Conservation (phyloP, 2,113 vertebrate species). For the Bostrychus sinensis region DNA sequence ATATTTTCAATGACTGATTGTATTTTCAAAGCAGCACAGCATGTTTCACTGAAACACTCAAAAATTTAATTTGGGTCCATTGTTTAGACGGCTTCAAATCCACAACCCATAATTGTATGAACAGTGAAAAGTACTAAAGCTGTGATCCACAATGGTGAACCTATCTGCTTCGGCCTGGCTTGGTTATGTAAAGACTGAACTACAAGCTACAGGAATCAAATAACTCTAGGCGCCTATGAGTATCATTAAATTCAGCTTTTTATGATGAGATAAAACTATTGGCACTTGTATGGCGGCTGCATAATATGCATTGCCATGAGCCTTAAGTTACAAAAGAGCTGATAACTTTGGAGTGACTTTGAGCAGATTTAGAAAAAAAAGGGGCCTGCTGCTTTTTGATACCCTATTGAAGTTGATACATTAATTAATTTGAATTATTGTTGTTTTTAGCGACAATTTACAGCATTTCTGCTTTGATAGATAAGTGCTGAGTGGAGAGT, state of each 20-base stretch:
- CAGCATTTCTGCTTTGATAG: constrained; percentile 58
- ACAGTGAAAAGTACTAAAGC: constrained; percentile 69
- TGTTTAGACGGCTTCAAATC: constrained; percentile 74
- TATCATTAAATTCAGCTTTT: constrained; percentile 74
- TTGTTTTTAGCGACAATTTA: constrained; percentile 66
- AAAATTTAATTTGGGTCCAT: constrained; percentile 78
- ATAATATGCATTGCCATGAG: constrained; percentile 70
- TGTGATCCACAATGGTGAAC: constrained; percentile 67
- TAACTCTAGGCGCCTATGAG: constrained; percentile 61
- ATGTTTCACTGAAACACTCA: constrained; percentile 66
- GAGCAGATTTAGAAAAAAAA: constrained; percentile 64
- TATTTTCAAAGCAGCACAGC: constrained; percentile 64
- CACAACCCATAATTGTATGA: constrained; percentile 76
- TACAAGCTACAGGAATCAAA: constrained; percentile 63
- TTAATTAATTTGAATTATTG: constrained; percentile 72
- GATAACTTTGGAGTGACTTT: constrained; percentile 79
- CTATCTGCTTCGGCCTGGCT: constrained; percentile 71
- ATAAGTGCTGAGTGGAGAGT: constrained; percentile 44
- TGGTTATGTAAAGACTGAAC: constrained; percentile 64
- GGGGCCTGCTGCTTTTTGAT: constrained; percentile 70
- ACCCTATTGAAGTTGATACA: constrained; percentile 67
- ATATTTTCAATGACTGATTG: constrained; percentile 62
- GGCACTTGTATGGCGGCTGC: constrained; percentile 56
- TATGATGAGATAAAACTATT: constrained; percentile 71
- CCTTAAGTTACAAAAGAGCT: constrained; percentile 64